Percentiles rank a stretch among this genome's conserved stretches.
phyloP scores from a whole-genome alignment of 2,113 vertebrate species.

The Hippocampus barbouri region DNA sequence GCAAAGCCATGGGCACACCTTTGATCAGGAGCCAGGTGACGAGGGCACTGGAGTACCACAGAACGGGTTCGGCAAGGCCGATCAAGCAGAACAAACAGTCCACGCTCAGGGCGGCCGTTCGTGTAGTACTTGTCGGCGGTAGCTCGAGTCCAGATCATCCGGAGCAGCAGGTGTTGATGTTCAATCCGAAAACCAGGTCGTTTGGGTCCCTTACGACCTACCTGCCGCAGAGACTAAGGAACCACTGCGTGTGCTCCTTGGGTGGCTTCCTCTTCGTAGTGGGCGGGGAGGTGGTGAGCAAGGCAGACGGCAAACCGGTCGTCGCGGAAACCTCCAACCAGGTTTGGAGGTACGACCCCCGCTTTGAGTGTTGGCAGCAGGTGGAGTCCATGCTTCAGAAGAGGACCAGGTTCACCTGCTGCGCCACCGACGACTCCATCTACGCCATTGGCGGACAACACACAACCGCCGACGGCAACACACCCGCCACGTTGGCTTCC shows the following conservation, averaged over 20 bases:
- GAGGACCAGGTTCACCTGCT: constrained; percentile 84
- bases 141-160: constrained; percentile 66
- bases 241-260: constrained; percentile 79
- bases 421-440: constrained; percentile 73
- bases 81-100: constrained; percentile 80
- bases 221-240: constrained; percentile 71
- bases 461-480: constrained; percentile 33
- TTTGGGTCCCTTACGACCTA: constrained; percentile 68
- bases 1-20: constrained; percentile 73
- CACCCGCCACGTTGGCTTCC: constrained; percentile 66
- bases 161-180: constrained; percentile 74
- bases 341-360: constrained; percentile 86
- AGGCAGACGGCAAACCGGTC: constrained; percentile 31
- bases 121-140: constrained; percentile 82
- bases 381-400: constrained; percentile 78
- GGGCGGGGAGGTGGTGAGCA: constrained; percentile 82
- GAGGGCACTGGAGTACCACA: constrained; percentile 86
- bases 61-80: constrained; percentile 76
- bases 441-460: constrained; percentile 82
- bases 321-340: constrained; percentile 64
- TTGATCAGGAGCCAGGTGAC: constrained; percentile 82
- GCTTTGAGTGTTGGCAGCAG: constrained; percentile 81
- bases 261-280: constrained; percentile 90
- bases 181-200: constrained; percentile 76
- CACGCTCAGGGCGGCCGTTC: constrained; percentile 71